Evolutionary conservation across 1,140 invertebrate genomes (phyloP).

Genomic region (Araneus ventricosus): DNA sequence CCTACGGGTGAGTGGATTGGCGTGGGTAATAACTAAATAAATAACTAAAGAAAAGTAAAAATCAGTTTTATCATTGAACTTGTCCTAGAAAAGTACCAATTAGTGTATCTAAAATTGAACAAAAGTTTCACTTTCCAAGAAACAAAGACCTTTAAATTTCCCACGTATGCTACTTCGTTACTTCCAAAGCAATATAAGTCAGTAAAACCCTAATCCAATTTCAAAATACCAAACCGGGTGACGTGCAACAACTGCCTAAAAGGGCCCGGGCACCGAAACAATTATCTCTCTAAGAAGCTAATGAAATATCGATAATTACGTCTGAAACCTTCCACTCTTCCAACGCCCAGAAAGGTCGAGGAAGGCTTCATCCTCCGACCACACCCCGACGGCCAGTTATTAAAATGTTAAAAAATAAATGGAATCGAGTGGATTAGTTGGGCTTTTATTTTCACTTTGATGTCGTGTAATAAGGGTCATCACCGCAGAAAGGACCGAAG

Average conservation of each 20-base stretch:
- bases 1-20: no score
- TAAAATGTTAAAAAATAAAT: slow-evolving; percentile 8
- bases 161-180: no score
- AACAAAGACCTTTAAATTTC: no score
- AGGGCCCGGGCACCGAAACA: neutral
- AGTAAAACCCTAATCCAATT: no score
- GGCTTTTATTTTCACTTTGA: slow-evolving; percentile 5
- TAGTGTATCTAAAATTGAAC: no score
- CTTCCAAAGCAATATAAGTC: no score
- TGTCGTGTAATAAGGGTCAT: slow-evolving; percentile 3
- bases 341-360: neutral
- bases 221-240: neutral
- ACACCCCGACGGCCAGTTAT: neutral
- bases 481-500: neutral
- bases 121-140: no score
- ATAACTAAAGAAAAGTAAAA: no score
- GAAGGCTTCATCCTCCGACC: neutral
- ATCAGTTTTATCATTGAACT: no score
- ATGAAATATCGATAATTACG: neutral
- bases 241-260: neutral
- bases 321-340: neutral
- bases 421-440: neutral
- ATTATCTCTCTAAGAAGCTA: neutral
- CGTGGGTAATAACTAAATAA: no score
- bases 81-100: no score